Conservation (phyloP, 2,113 vertebrate species). For the Sapayoa aenigma region DNA sequence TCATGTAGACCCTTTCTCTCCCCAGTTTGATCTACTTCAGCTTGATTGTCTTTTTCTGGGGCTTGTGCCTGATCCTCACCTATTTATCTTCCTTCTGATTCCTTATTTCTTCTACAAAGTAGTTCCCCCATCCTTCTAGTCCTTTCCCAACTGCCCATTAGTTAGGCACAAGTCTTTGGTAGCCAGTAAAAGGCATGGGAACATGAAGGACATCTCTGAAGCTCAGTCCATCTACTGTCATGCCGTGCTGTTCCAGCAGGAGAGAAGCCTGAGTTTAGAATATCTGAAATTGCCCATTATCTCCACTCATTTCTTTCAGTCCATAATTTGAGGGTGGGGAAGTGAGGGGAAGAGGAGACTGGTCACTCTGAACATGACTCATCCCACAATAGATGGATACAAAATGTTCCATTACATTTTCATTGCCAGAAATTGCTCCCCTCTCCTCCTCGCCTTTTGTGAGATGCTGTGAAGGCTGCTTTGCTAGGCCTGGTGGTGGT, state of each 20-base stretch:
- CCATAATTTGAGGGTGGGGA: slow-evolving; percentile 33
- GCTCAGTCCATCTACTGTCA: neutral
- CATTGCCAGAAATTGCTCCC: neutral
- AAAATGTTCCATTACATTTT: slow-evolving; percentile 35
- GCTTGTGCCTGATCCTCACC: neutral
- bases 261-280: slow-evolving; percentile 1
- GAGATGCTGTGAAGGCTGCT: neutral
- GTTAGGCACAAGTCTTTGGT: neutral
- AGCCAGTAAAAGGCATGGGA: fast-evolving
- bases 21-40: neutral
- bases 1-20: neutral
- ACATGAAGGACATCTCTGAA: neutral
- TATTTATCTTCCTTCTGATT: neutral
- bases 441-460: neutral
- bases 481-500: neutral
- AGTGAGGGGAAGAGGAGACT: neutral
- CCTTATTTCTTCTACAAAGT: neutral
- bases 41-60: neutral
- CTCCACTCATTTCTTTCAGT: slow-evolving; percentile 9
- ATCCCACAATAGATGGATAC: neutral
- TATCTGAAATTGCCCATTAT: slow-evolving; percentile 41
- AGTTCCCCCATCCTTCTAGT: neutral
- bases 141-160: neutral
- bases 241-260: neutral
- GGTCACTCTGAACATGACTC: slow-evolving; percentile 20